These are phyloP conservation scores for Sitta carolinensis DNA, from an alignment of 2,797 vertebrate species.

Conservation along the genomic window DNA sequence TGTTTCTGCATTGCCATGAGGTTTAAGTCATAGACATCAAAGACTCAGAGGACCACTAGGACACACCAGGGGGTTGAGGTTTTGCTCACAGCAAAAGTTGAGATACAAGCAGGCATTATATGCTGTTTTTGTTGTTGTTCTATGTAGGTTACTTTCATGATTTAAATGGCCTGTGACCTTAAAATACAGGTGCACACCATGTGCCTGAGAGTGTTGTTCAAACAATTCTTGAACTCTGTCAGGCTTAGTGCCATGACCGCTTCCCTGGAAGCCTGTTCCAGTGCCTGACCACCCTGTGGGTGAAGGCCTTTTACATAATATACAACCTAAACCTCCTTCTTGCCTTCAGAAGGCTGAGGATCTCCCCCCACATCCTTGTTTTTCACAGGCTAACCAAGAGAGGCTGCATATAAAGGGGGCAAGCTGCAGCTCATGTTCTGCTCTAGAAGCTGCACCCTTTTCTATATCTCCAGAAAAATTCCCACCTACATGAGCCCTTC, in stretches of 20 bases:
- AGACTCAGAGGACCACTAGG: background rate
- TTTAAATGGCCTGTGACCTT: background rate
- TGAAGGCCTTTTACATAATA: background rate
- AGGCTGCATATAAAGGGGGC: background rate
- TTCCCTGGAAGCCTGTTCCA: background rate
- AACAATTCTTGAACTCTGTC: background rate
- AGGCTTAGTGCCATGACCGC: fast-evolving
- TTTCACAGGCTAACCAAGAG: background rate
- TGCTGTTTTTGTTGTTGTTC: background rate
- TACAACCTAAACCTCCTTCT: background rate
- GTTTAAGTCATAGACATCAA: background rate
- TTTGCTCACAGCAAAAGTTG: background rate
- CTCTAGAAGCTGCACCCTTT: background rate
- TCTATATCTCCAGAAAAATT: background rate
- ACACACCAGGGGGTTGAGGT: fast-evolving
- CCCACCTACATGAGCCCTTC: background rate
- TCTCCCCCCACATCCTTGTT: background rate
- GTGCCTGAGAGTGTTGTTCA: background rate
- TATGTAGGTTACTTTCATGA: background rate
- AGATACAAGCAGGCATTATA: background rate
- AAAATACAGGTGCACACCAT: background rate
- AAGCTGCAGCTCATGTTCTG: background rate
- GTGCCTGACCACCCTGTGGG: background rate
- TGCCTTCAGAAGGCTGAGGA: background rate
- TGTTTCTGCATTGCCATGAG: background rate